Evolutionary conservation across 2,113 vertebrate species (phyloP).

Genomic region (Psilopsiagon aurifrons): DNA sequence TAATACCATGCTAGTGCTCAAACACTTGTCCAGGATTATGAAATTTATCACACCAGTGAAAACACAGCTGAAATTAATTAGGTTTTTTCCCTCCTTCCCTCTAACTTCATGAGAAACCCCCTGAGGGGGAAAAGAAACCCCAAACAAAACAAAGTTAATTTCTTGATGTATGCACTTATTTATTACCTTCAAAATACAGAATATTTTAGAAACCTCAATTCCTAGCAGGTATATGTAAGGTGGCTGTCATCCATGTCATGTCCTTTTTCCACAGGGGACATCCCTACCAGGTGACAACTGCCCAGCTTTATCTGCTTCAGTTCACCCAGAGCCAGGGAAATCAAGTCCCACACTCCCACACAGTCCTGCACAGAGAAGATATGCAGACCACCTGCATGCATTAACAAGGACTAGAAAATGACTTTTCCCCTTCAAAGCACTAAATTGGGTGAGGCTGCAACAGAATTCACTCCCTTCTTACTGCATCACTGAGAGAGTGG

Average conservation of each 20-base stretch:
- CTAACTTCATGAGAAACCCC: not conserved
- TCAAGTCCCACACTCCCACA: not conserved
- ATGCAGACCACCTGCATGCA: rapidly evolving
- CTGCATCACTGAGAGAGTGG: not conserved
- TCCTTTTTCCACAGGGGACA: not conserved
- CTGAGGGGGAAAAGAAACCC: rapidly evolving
- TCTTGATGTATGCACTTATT: not conserved
- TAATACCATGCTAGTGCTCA: not conserved
- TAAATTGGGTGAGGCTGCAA: not conserved
- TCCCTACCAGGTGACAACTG: not conserved
- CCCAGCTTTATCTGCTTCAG: not conserved
- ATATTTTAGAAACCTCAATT: not conserved
- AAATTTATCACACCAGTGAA: not conserved
- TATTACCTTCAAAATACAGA: not conserved
- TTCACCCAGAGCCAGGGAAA: not conserved
- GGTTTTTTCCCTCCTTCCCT: not conserved
- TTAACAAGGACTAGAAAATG: not conserved
- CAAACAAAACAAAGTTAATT: not conserved
- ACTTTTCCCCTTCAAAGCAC: not conserved
- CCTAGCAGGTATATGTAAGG: not conserved
- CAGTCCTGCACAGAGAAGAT: not conserved
- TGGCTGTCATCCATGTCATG: not conserved
- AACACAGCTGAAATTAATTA: not conserved
- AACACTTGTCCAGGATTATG: not conserved
- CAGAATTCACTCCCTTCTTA: not conserved